Evolutionary conservation across 2,113 vertebrate genomes (phyloP), one percentile per base, ranked within the genome.

Genomic region (Mixornis gularis): DNA sequence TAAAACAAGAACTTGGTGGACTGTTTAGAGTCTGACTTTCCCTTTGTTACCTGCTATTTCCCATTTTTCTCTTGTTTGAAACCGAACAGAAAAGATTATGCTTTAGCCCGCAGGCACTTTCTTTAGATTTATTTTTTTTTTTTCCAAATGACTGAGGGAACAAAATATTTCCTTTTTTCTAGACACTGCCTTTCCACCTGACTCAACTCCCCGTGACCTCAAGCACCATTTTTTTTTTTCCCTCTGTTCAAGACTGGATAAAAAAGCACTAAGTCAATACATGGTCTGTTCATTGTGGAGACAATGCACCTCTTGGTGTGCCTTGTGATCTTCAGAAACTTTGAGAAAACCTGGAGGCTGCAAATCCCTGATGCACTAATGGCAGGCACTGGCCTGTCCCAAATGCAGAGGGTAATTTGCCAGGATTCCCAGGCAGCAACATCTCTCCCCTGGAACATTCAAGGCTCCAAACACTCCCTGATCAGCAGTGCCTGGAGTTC

Each of bases 131-230:
- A 36, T 36, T n/a, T 78, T 72, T 87, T 78, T 72, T 87, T 51
- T 87, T 56, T 17, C 22, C 11, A 63, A 66, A 26, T 52, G 38
- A 19, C 43, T 77, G 30, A 73, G 30, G 43, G 55, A 92, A 87
- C 36, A 87, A 88, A 95, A 84, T 90, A 94, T 83, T 95, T 93
- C 68, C 43, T 68, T 90, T 93, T 63, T 82, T 90, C 63, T 26
- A 66, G 55, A 60, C 60, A 26, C 85, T 53, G 32, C 7, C 63
- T 48, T 84, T 93, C 48, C 77, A 93, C 88, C 87, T 38, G 48
- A 64, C 59, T 85, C 48, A 74, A 92, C 86, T 34, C 79, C 64
- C 76, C 0, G 1, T 29, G 40, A 91, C 52, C 59, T 78, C 40
- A 60, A 64, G 64, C 52, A 78, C 32, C 27, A 49, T 63, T 77